A percentile compares a stretch with the other conserved stretches of the same genome.
Evolutionary conservation across 2,113 vertebrate species (phyloP).

Genomic region (Ursus arctos): DNA sequence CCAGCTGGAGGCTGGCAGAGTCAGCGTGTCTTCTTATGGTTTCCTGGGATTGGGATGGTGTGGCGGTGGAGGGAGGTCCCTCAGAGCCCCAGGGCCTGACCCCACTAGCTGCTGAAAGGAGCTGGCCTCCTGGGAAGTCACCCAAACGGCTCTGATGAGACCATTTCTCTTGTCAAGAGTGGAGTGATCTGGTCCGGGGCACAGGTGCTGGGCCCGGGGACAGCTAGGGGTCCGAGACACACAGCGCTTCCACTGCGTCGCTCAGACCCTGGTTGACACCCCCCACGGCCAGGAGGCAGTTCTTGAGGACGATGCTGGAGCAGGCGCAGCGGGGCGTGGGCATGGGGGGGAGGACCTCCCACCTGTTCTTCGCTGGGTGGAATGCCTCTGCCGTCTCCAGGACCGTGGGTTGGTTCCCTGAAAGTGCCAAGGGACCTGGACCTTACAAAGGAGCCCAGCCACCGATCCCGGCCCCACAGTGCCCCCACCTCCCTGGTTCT

Average conservation of each 20-base stretch:
- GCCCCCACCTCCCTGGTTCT: accelerated
- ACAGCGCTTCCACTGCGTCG: slow-evolving; percentile 95
- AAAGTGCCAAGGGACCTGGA: neutral
- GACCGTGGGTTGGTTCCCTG: slow-evolving; percentile 96
- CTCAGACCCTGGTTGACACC: slow-evolving; percentile 97
- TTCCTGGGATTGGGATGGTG: neutral
- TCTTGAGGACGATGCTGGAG: slow-evolving; percentile 93
- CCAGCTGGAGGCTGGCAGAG: neutral
- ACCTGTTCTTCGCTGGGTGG: slow-evolving; percentile 95
- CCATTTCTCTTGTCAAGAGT: neutral
- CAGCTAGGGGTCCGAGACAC: slow-evolving; percentile 89
- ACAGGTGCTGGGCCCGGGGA: neutral
- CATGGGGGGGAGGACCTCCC: slow-evolving; percentile 96
- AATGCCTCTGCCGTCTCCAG: slow-evolving; percentile 96
- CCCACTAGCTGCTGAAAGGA: neutral
- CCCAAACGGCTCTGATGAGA: neutral
- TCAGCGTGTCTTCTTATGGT: neutral
- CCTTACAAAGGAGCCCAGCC: neutral
- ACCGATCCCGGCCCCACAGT: accelerated
- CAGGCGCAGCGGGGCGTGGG: slow-evolving; percentile 95
- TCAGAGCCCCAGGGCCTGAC: neutral
- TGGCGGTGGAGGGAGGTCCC: neutral
- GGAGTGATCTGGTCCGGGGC: neutral
- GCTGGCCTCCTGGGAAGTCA: neutral
- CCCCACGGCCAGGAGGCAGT: slow-evolving; percentile 95